Evolutionary conservation across 2,113 vertebrate genomes (phyloP).

Genomic region (Acanthisitta chloris): DNA sequence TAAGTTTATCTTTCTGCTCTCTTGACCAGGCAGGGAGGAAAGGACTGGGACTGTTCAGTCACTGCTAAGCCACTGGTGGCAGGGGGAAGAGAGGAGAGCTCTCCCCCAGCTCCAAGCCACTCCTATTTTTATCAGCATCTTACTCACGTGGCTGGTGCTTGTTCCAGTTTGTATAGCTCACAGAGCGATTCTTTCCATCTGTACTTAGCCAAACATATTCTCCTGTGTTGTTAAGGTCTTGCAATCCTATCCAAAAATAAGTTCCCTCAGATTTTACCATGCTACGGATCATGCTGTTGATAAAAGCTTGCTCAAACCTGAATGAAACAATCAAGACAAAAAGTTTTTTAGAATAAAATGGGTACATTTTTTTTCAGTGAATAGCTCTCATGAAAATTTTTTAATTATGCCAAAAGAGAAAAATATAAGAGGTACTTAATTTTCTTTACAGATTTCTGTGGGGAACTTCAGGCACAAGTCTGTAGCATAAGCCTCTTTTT

Average conservation of each 20-base stretch:
- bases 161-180: slow-evolving; percentile 90
- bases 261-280: slow-evolving; percentile 63
- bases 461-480: neutral
- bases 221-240: slow-evolving; percentile 76
- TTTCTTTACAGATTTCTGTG: neutral
- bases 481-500: neutral
- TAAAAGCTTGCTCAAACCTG: slow-evolving; percentile 94
- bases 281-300: slow-evolving; percentile 85
- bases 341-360: slow-evolving; percentile 14
- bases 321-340: slow-evolving; percentile 37
- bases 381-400: neutral
- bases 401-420: neutral
- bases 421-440: neutral
- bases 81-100: neutral
- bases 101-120: accelerated
- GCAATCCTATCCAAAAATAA: slow-evolving; percentile 89
- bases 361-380: neutral
- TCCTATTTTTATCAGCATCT: neutral
- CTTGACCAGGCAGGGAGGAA: neutral
- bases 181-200: slow-evolving; percentile 29
- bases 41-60: neutral
- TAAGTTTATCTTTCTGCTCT: neutral
- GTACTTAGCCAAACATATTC: slow-evolving; percentile 84
- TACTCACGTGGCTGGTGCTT: slow-evolving; percentile 87
- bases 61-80: neutral